phyloP scores from a whole-genome alignment of 2,888 invertebrate genomes.

The Phyllotreta striolata region DNA sequence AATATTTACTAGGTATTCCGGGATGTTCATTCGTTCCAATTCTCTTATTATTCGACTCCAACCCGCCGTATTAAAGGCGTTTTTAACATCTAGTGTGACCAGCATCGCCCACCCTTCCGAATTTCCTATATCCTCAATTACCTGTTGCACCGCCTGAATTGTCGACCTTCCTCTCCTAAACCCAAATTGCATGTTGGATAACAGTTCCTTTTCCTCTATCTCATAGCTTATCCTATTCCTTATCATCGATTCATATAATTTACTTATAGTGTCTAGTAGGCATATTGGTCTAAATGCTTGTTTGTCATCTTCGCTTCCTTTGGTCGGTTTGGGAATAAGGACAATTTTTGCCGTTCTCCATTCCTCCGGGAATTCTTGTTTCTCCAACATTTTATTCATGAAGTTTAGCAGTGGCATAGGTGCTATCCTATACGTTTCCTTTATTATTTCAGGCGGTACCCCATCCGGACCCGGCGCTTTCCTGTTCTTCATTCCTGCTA shows the following conservation, averaged over 20 bases:
- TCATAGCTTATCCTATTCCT: conserved; percentile 1
- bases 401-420: too few species aligned
- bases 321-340: not conserved
- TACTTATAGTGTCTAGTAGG: conserved; percentile 13
- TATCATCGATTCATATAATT: conserved; percentile 4
- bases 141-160: conserved; percentile 4
- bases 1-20: not conserved
- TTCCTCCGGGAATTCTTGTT: not conserved
- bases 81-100: not conserved
- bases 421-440: too few species aligned
- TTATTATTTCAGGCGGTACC: too few species aligned
- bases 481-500: too few species aligned
- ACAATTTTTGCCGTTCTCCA: not conserved
- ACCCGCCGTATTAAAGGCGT: not conserved
- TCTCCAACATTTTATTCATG: too few species aligned
- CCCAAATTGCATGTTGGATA: conserved; percentile 12
- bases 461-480: too few species aligned
- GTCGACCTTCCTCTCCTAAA: conserved; percentile 8
- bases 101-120: not conserved
- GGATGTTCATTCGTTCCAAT: not conserved
- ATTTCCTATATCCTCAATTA: not conserved
- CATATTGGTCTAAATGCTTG: conserved; percentile 7
- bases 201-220: not conserved
- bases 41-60: not conserved
- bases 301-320: not conserved